These are phyloP conservation scores for Caerostris extrusa DNA, from an alignment of 1,140 invertebrate species.

Conservation along the genomic window DNA sequence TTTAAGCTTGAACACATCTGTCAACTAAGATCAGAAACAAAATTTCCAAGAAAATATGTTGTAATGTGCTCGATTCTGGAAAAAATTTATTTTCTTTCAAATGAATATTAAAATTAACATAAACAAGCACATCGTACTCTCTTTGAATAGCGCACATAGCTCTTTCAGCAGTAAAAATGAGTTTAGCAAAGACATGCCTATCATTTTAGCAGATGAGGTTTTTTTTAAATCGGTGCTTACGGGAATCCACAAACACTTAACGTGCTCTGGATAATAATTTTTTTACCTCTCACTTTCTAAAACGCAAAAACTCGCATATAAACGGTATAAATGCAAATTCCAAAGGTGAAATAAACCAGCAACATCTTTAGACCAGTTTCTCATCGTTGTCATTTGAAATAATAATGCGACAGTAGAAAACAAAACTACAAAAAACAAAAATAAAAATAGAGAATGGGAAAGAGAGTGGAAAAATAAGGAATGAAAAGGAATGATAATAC, in stretches of 20 bases:
- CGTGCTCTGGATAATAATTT: neutral
- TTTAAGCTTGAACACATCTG: constrained; percentile 33
- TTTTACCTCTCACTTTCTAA: neutral
- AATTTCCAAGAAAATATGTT: too few relatives aligned
- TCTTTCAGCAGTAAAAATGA: neutral
- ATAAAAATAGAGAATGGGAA: neutral
- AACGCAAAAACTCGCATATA: neutral
- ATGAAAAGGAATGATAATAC: neutral
- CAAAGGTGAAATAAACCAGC: constrained; percentile 21
- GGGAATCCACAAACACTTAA: neutral
- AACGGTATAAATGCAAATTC: constrained; percentile 6
- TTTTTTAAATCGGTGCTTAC: constrained; percentile 14
- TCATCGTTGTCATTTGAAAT: constrained; percentile 13
- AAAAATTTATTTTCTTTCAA: too few relatives aligned
- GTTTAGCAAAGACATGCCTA: neutral
- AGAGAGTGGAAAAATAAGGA: neutral
- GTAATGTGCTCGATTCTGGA: too few relatives aligned
- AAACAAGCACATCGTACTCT: neutral
- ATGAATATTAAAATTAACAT: neutral
- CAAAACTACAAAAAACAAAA: neutral
- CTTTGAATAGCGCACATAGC: neutral
- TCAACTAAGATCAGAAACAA: constrained; percentile 6
- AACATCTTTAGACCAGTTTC: neutral
- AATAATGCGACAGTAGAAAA: neutral
- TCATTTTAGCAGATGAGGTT: neutral